phyloP scores from a whole-genome alignment of 35 echinoderm and acorn worm genomes.

The Ptychodera flava region DNA sequence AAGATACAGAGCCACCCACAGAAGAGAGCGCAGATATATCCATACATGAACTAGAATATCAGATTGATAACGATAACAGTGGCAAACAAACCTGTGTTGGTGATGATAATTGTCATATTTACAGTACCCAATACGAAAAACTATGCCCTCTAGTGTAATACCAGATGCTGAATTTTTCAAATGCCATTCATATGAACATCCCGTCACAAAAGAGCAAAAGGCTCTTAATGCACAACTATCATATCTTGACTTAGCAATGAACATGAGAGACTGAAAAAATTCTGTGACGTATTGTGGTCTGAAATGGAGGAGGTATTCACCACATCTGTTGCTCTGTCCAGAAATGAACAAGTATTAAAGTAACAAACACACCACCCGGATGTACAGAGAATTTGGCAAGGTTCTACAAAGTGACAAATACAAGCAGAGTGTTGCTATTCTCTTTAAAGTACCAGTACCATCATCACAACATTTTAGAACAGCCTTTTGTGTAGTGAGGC shows the following conservation, averaged over 20 bases:
- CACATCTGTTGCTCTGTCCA: neutral
- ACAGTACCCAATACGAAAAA: too few species aligned
- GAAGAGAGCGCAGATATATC: neutral
- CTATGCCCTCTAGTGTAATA: too few species aligned
- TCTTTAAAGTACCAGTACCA: neutral
- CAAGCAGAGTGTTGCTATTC: neutral
- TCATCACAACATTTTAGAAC: neutral
- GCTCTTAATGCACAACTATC: slow-evolving; percentile 1
- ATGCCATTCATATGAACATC: neutral
- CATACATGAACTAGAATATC: too few species aligned
- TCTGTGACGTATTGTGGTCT: neutral
- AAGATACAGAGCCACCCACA: neutral
- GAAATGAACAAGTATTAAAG: too few species aligned
- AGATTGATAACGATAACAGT: too few species aligned
- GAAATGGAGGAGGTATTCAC: neutral
- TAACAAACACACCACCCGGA: neutral
- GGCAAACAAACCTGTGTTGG: too few species aligned
- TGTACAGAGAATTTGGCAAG: neutral
- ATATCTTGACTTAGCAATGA: neutral
- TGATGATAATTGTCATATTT: too few species aligned
- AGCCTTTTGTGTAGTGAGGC: neutral
- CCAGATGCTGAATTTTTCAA: neutral
- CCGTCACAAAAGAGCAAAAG: slow-evolving; percentile 9
- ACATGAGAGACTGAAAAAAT: neutral
- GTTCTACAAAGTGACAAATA: neutral